These are phyloP conservation scores for Bolinopsis microptera DNA, from an alignment of 37 sponge, comb jelly and placozoan species.

Conservation along the genomic window DNA sequence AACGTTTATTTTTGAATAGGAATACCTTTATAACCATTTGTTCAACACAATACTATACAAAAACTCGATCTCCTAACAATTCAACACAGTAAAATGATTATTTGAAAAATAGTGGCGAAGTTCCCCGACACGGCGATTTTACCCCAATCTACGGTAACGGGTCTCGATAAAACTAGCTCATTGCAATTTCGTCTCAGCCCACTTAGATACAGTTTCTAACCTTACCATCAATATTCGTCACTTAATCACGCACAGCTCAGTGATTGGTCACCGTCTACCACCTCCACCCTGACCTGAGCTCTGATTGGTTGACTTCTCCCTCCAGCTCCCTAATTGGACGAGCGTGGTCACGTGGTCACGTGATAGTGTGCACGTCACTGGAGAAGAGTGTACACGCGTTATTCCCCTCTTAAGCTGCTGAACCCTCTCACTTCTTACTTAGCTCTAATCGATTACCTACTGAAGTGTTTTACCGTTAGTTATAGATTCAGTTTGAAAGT, in stretches of 20 bases:
- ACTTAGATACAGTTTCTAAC: too few species aligned
- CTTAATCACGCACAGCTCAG: not conserved
- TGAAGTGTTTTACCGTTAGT: not conserved
- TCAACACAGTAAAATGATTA: too few species aligned
- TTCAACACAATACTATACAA: too few species aligned
- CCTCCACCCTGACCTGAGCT: not conserved
- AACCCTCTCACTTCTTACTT: not conserved
- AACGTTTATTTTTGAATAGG: too few species aligned
- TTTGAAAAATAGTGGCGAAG: too few species aligned
- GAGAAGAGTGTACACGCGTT: not conserved
- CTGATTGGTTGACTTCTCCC: conserved; percentile 12
- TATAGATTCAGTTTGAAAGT: not conserved
- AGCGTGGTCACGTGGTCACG: not conserved
- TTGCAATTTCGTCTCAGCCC: too few species aligned
- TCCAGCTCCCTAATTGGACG: not conserved
- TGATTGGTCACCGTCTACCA: not conserved
- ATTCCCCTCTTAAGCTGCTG: not conserved
- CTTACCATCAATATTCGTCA: too few species aligned
- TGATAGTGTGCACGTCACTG: not conserved
- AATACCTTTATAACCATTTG: too few species aligned
- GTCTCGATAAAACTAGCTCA: too few species aligned
- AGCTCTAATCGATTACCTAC: not conserved
- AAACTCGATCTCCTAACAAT: too few species aligned
- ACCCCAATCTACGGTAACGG: too few species aligned
- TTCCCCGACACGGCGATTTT: too few species aligned